Evolutionary conservation across 2,888 invertebrate genomes (phyloP).

Genomic region (Zootermopsis nevadensis): DNA sequence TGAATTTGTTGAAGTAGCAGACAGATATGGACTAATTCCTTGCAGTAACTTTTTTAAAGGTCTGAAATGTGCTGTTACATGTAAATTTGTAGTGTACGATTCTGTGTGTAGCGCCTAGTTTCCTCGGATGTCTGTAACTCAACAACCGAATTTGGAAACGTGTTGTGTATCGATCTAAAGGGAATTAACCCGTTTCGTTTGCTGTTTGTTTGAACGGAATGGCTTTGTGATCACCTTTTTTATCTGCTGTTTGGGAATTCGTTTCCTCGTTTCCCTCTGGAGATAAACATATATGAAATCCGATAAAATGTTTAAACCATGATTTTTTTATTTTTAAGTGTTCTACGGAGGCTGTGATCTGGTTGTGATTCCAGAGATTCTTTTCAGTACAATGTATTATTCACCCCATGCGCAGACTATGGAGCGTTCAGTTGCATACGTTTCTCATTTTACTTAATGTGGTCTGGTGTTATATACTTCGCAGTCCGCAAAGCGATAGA

Average conservation of each 20-base stretch:
- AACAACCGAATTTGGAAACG: not conserved
- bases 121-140: not conserved
- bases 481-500: too few species aligned
- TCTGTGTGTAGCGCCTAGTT: too few species aligned
- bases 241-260: conserved; percentile 16
- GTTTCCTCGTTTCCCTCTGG: not conserved
- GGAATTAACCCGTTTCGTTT: not conserved
- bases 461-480: too few species aligned
- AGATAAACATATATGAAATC: conserved; percentile 3
- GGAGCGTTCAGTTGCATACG: too few species aligned
- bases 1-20: too few species aligned
- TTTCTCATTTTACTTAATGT: too few species aligned
- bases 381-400: not conserved
- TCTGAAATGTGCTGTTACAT: too few species aligned
- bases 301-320: conserved; percentile 16
- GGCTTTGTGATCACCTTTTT: conserved; percentile 1
- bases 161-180: not conserved
- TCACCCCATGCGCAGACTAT: too few species aligned
- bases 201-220: conserved; percentile 6
- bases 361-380: not conserved
- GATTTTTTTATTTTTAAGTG: conserved; percentile 2
- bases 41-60: too few species aligned
- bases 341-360: not conserved
- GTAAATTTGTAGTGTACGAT: too few species aligned
- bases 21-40: too few species aligned